Conservation (phyloP, 2,797 vertebrate genomes). For the Cetoscarus ocellatus region DNA sequence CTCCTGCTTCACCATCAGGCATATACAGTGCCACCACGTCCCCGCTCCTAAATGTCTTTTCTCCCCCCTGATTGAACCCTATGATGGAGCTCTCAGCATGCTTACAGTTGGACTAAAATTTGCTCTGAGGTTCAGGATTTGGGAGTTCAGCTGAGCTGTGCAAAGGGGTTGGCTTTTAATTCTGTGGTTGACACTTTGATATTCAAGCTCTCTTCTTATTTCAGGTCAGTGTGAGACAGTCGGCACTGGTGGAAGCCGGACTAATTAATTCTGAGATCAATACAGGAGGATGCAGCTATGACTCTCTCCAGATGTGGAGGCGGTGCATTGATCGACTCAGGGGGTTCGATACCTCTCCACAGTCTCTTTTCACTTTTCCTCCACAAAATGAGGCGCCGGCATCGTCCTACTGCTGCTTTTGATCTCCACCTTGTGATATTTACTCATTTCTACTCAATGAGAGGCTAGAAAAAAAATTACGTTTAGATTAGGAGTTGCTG, state of each 20-base stretch:
- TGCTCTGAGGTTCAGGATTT: neutral
- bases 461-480: conserved; percentile 13
- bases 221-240: conserved; percentile 5
- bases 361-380: conserved; percentile 15
- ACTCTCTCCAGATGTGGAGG: conserved; percentile 59
- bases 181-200: conserved; percentile 29
- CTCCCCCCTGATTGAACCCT: neutral
- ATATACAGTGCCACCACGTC: neutral
- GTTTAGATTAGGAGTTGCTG: neutral
- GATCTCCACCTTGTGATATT: conserved; percentile 41
- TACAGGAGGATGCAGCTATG: conserved; percentile 44
- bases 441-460: conserved; percentile 23
- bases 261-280: conserved; percentile 67
- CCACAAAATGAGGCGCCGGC: conserved; percentile 28
- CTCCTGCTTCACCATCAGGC: neutral
- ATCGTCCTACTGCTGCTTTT: conserved; percentile 28
- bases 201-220: conserved; percentile 25
- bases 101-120: neutral
- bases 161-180: too few species aligned
- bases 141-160: neutral
- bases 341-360: conserved; percentile 33
- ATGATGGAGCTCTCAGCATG: neutral
- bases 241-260: conserved; percentile 17
- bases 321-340: conserved; percentile 35
- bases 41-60: neutral